A percentile compares a stretch with the other conserved stretches of the same genome.
These are phyloP conservation scores for Laticauda colubrina DNA, from an alignment of 2,113 vertebrate genomes.

Conservation along the genomic window DNA sequence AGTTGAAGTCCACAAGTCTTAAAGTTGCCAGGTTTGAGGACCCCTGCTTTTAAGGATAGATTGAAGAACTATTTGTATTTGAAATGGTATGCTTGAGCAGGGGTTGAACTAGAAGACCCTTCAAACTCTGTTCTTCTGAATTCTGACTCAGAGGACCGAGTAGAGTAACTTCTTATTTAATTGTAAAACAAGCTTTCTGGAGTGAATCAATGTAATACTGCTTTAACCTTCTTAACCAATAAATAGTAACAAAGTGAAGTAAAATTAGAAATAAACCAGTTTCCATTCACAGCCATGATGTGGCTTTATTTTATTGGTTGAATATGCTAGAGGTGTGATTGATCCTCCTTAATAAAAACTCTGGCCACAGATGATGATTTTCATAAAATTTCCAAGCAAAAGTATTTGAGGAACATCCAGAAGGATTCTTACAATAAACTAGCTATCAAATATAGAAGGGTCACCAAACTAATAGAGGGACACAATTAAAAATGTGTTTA, in stretches of 20 bases:
- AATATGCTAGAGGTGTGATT: not conserved
- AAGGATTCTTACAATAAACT: not conserved
- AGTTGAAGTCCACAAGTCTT: too few relatives aligned
- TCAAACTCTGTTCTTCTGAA: not conserved
- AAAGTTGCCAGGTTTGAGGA: too few relatives aligned
- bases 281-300: not conserved
- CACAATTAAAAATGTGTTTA: not conserved
- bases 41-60: not conserved
- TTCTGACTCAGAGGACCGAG: not conserved
- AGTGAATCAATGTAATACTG: not conserved
- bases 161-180: not conserved
- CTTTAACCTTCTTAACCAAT: not conserved
- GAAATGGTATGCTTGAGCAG: not conserved
- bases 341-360: not conserved
- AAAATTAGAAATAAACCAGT: not conserved
- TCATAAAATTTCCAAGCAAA: not conserved
- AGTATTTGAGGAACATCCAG: not conserved
- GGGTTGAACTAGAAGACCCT: not conserved
- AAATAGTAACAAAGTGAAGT: not conserved
- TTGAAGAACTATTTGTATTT: not conserved
- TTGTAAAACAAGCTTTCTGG: not conserved
- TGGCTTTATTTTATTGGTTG: not conserved
- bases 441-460: not conserved
- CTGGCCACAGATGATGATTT: not conserved
- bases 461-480: not conserved